Evolutionary conservation across 2,113 vertebrate genomes (phyloP).

Genomic region (Pangasianodon gigas): DNA sequence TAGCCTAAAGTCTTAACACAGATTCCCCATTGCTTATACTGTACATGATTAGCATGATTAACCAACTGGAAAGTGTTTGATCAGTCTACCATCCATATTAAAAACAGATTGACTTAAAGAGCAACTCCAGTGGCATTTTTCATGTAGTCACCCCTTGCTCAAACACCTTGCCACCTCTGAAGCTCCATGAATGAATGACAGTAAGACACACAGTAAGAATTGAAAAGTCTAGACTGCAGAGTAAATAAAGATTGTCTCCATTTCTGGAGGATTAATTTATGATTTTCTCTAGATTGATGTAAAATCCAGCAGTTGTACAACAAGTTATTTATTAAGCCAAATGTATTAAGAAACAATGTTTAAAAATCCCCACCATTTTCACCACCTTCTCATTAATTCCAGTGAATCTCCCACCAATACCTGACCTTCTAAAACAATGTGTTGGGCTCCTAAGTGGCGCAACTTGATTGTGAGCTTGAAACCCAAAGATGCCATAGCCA

Average conservation of each 20-base stretch:
- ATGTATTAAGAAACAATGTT: no score
- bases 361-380: no score
- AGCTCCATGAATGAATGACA: not conserved
- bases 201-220: not conserved
- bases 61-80: conserved; percentile 10
- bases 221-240: not conserved
- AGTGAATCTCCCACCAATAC: not conserved
- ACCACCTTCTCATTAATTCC: no score
- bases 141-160: not conserved
- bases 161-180: not conserved
- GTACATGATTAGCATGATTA: not conserved
- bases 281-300: not conserved
- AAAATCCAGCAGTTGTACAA: not conserved
- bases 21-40: not conserved
- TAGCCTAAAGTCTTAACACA: not conserved
- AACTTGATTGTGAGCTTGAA: no score
- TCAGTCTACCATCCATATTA: conserved; percentile 15
- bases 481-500: no score
- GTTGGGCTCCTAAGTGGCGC: not conserved
- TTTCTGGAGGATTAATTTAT: not conserved
- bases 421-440: not conserved
- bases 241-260: not conserved
- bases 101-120: not conserved
- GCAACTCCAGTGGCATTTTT: not conserved
- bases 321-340: no score